phyloP scores from a whole-genome alignment of 53 echinoderm and acorn worm species.

The Glandiceps talaboti region DNA sequence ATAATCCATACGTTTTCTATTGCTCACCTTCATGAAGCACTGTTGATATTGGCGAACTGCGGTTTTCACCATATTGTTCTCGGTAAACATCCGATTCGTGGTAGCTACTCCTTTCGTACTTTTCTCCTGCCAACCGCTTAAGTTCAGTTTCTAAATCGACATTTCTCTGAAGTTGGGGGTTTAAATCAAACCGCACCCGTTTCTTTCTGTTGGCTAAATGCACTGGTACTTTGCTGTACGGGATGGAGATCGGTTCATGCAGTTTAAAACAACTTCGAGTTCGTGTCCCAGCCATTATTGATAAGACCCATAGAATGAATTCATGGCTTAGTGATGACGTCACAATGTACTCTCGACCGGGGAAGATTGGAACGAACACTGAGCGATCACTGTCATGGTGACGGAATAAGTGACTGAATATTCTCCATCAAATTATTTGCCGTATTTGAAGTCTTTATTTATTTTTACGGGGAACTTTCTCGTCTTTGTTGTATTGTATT shows the following conservation, averaged over 20 bases:
- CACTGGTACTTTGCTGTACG: not conserved
- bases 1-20: no score
- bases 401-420: no score
- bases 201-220: conserved; percentile 3
- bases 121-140: conserved; percentile 32
- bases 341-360: no score
- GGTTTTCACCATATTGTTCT: conserved; percentile 23
- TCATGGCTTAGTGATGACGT: no score
- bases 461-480: no score
- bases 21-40: not conserved
- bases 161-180: conserved; percentile 41
- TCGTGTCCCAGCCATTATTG: no score
- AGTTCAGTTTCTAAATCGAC: conserved; percentile 39
- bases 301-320: no score
- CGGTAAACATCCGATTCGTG: conserved; percentile 58
- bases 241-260: not conserved
- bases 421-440: no score
- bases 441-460: no score
- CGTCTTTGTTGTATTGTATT: no score
- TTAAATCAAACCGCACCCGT: conserved; percentile 37
- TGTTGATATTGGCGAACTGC: not conserved
- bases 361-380: no score
- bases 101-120: conserved; percentile 33
- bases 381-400: no score
- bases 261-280: not conserved